phyloP scores from a whole-genome alignment of 2,113 vertebrate species.

The Oreochromis niloticus region DNA sequence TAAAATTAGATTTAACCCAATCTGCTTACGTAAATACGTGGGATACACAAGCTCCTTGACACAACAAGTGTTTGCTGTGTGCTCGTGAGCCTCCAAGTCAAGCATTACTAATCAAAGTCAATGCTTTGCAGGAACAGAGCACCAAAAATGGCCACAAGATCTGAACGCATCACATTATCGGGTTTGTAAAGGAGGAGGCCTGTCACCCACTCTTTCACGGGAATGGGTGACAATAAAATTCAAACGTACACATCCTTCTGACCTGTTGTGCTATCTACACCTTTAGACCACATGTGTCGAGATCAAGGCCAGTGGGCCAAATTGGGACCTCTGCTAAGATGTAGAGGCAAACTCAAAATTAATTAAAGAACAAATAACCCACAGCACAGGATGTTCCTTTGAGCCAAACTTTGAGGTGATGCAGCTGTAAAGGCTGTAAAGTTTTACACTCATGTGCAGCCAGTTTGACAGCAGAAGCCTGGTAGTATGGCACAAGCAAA shows the following conservation, averaged over 20 bases:
- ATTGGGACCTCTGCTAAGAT: neutral
- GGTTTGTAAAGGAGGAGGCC: neutral
- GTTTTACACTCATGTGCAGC: neutral
- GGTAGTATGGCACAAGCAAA: neutral
- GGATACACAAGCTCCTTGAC: neutral
- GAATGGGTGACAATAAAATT: neutral
- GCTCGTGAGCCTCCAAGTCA: neutral
- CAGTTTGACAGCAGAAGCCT: neutral
- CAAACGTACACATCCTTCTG: neutral
- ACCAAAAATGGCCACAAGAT: neutral
- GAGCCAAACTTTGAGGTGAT: neutral
- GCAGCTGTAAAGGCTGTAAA: neutral
- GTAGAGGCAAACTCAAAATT: neutral
- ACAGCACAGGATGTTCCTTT: neutral
- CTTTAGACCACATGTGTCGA: neutral
- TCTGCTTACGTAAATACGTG: neutral
- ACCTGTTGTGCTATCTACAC: neutral
- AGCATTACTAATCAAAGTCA: neutral
- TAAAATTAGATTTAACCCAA: neutral
- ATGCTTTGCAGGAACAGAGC: neutral
- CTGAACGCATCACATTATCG: neutral
- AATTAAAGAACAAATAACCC: neutral
- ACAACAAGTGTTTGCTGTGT: neutral
- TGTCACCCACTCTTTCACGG: neutral
- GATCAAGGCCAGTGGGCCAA: fast-evolving